phyloP scores from a whole-genome alignment of 2,113 vertebrate genomes.

The Colistium nudipinnis region DNA sequence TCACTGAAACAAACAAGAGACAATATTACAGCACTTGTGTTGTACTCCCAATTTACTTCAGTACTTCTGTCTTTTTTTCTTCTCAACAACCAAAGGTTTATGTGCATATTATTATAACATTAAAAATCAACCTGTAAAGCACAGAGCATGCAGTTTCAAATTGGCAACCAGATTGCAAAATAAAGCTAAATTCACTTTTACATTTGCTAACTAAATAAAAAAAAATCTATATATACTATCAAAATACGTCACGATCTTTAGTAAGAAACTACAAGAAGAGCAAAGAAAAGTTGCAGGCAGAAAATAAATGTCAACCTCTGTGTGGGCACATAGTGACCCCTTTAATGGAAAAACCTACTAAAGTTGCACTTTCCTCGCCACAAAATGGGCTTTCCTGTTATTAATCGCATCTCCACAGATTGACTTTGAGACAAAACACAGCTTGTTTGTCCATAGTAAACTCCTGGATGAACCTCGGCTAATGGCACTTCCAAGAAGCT shows the following conservation, averaged over 20 bases:
- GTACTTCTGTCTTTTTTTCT: no score
- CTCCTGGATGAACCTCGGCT: background rate
- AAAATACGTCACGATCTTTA: background rate
- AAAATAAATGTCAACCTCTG: no score
- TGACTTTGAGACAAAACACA: slow-evolving; percentile 3
- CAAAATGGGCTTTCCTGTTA: background rate
- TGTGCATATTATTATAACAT: no score
- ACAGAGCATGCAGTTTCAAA: background rate
- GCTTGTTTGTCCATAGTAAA: background rate
- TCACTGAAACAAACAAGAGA: slow-evolving; percentile 66
- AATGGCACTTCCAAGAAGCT: background rate
- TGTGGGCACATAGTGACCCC: no score
- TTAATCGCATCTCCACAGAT: background rate
- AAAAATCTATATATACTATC: background rate
- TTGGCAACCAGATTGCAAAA: no score
- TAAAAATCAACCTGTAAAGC: background rate
- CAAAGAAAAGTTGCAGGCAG: background rate
- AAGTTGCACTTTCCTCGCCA: background rate
- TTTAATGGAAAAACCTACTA: background rate
- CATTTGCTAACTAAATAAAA: background rate
- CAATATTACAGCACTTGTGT: background rate
- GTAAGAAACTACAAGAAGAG: background rate
- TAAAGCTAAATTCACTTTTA: background rate
- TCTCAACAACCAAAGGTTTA: no score
- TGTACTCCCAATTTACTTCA: no score